Evolutionary conservation across 2,888 invertebrate species (phyloP).

Genomic region (Leistus spinibarbis): DNA sequence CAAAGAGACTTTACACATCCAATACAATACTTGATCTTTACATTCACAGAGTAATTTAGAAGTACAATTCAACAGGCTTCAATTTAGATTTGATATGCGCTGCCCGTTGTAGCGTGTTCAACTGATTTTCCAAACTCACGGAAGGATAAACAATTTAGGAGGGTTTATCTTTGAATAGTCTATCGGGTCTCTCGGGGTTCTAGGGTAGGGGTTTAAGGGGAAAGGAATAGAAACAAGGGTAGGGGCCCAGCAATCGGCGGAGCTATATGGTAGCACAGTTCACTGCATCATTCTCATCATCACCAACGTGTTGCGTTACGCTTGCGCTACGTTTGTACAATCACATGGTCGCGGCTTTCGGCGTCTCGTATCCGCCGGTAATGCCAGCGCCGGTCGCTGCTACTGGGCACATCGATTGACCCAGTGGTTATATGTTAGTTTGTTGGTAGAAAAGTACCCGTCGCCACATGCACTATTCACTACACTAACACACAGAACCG

Average conservation of each 20-base stretch:
- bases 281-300: slow-evolving; percentile 26
- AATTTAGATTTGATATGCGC: neutral
- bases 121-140: neutral
- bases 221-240: neutral
- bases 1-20: neutral
- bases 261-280: neutral
- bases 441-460: slow-evolving; percentile 30
- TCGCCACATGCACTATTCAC: slow-evolving; percentile 25
- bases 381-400: slow-evolving; percentile 3
- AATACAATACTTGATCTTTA: neutral
- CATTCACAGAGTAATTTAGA: neutral
- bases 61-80: neutral
- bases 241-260: neutral
- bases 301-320: neutral
- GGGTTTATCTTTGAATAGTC: neutral
- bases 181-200: neutral
- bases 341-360: slow-evolving; percentile 24
- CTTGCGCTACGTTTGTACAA: slow-evolving; percentile 6
- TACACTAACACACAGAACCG: slow-evolving; percentile 5
- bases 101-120: neutral
- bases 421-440: slow-evolving; percentile 37
- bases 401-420: slow-evolving; percentile 34
- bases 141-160: neutral
- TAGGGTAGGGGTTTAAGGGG: slow-evolving; percentile 7
- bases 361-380: slow-evolving; percentile 7